Evolutionary conservation across 2,797 vertebrate species (phyloP).

Genomic region (Notoglanidium macrostoma): DNA sequence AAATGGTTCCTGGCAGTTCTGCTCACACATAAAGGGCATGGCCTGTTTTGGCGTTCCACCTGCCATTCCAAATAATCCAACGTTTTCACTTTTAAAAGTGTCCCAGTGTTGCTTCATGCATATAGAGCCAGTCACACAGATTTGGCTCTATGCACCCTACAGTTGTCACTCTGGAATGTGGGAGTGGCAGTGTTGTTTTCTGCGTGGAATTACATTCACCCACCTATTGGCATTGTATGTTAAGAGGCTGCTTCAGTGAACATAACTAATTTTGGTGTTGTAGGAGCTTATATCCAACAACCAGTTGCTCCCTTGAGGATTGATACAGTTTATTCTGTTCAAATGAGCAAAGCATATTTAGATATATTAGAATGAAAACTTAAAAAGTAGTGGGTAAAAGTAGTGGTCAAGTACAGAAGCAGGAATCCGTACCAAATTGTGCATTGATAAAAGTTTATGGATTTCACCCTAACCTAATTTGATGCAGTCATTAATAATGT

Average conservation of each 20-base stretch:
- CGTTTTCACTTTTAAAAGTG: neutral
- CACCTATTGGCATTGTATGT: neutral
- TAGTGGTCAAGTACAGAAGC: neutral
- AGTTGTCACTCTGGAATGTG: conserved; percentile 6
- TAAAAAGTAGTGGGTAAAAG: neutral
- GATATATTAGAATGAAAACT: neutral
- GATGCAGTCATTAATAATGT: neutral
- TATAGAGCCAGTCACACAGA: neutral
- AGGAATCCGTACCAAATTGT: neutral
- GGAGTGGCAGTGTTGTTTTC: neutral
- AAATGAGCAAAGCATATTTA: neutral
- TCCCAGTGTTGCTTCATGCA: neutral
- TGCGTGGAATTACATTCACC: neutral
- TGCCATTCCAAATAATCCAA: neutral
- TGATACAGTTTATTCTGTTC: neutral
- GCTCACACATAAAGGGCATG: neutral
- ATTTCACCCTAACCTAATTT: neutral
- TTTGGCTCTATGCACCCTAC: neutral
- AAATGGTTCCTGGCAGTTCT: neutral
- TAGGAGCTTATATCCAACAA: neutral
- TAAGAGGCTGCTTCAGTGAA: neutral
- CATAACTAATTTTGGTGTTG: neutral
- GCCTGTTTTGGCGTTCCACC: neutral
- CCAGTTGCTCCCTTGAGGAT: neutral
- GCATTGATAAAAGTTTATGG: neutral